Conservation (phyloP, 2,113 vertebrate genomes). For the Aldabrachelys gigantea region DNA sequence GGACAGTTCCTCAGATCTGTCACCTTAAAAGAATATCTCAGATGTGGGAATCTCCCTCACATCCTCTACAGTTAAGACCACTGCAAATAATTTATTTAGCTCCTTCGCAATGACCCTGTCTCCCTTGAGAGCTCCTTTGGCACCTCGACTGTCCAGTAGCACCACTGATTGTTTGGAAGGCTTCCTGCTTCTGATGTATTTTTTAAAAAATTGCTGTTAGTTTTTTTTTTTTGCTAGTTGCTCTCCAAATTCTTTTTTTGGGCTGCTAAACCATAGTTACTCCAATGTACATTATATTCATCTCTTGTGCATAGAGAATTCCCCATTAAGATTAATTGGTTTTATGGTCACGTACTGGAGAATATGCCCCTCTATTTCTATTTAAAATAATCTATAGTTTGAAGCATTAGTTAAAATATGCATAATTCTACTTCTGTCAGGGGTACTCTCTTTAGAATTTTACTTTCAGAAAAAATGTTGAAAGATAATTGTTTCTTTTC, state of each 20-base stretch:
- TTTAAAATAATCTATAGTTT: constrained; percentile 46
- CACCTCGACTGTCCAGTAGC: not conserved
- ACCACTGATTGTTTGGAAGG: not conserved
- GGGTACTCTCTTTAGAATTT: not conserved
- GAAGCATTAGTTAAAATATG: constrained; percentile 61
- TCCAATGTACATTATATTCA: not conserved
- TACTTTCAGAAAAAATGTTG: constrained; percentile 41
- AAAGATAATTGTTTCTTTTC: constrained; percentile 74
- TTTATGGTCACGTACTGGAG: not conserved
- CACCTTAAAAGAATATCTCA: not conserved
- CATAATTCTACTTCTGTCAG: constrained; percentile 35
- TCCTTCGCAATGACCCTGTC: not conserved
- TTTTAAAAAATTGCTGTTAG: not conserved
- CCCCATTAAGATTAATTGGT: constrained; percentile 42
- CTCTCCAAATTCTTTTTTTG: not conserved
- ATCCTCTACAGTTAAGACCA: not conserved
- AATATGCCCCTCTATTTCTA: not conserved
- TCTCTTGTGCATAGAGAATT: constrained; percentile 12
- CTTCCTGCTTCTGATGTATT: not conserved
- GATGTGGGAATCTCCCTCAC: not conserved
- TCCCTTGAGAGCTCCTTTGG: not conserved
- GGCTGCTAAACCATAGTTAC: not conserved
- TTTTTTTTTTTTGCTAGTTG: not conserved
- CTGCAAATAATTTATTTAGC: not conserved
- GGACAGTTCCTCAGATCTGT: not conserved